Evolutionary conservation across 2,888 invertebrate genomes (phyloP).

Genomic region (Leuctra nigra): DNA sequence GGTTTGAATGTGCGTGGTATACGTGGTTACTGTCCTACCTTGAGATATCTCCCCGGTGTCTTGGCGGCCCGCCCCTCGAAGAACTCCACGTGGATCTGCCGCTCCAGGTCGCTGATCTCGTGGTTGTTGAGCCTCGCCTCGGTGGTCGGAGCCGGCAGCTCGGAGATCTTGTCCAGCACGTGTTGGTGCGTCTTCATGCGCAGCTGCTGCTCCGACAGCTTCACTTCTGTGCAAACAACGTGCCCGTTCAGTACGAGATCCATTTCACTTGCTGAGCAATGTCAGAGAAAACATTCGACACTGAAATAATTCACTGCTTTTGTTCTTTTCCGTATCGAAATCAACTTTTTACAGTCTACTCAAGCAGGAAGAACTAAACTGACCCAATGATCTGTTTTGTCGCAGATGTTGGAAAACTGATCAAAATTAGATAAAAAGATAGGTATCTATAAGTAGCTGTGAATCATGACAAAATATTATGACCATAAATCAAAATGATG

Average conservation of each 20-base stretch:
- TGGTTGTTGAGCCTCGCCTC: slow-evolving; percentile 41
- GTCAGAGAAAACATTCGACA: no score
- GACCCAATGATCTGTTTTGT: no score
- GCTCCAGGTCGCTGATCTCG: slow-evolving; percentile 47
- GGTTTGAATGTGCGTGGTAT: not conserved
- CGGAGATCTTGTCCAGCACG: slow-evolving; percentile 32
- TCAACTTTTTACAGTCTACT: no score
- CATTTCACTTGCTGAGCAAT: no score
- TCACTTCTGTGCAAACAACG: slow-evolving; percentile 4
- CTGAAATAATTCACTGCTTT: no score
- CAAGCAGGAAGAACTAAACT: no score
- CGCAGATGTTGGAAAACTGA: no score
- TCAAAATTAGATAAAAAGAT: no score
- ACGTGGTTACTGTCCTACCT: slow-evolving; percentile 36
- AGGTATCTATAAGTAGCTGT: no score
- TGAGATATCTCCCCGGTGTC: slow-evolving; percentile 50
- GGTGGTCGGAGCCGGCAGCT: slow-evolving; percentile 42
- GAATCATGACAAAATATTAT: no score
- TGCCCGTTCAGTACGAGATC: not conserved
- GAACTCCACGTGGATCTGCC: slow-evolving; percentile 48
- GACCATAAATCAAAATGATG: no score
- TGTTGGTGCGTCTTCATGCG: slow-evolving; percentile 22
- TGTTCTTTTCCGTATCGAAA: no score
- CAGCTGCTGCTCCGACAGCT: slow-evolving; percentile 29
- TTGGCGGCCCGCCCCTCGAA: slow-evolving; percentile 49